Conservation (phyloP, 1,140 invertebrate species). For the Lutraria rhynchaena region DNA sequence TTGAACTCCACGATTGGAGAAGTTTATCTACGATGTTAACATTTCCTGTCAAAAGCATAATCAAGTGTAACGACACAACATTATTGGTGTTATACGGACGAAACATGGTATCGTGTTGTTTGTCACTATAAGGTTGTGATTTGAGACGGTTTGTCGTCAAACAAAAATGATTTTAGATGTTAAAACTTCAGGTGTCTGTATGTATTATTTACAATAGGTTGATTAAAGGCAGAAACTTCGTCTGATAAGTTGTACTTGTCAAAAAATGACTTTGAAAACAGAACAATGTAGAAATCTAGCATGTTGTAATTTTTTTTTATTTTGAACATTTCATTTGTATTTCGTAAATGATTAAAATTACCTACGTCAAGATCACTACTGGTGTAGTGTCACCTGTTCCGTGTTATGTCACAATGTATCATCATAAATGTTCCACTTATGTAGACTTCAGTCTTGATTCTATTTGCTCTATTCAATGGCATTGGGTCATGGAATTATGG, state of each 20-base stretch:
- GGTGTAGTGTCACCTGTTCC: no score
- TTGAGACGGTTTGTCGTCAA: constrained; percentile 50
- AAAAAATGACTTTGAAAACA: no score
- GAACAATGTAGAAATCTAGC: no score
- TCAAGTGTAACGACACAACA: constrained; percentile 25
- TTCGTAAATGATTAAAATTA: no score
- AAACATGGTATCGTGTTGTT: constrained; percentile 48
- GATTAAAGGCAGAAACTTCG: constrained; percentile 25
- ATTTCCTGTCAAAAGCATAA: constrained; percentile 53
- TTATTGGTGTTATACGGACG: constrained; percentile 33
- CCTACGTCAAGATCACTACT: no score
- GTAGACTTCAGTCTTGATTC: no score
- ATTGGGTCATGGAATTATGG: no score
- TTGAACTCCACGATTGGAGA: constrained; percentile 32
- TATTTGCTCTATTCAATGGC: no score
- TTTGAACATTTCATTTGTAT: no score
- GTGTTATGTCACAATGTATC: no score
- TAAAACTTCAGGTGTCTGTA: constrained; percentile 16
- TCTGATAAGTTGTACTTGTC: constrained; percentile 38
- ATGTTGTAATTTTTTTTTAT: no score
- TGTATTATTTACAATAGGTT: constrained; percentile 38
- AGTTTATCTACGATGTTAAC: constrained; percentile 53
- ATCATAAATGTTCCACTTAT: no score
- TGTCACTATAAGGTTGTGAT: constrained; percentile 47
- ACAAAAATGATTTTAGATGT: constrained; percentile 50